These are phyloP conservation scores for Bathynomus jamesi DNA, from an alignment of 1,140 invertebrate genomes.

Conservation along the genomic window DNA sequence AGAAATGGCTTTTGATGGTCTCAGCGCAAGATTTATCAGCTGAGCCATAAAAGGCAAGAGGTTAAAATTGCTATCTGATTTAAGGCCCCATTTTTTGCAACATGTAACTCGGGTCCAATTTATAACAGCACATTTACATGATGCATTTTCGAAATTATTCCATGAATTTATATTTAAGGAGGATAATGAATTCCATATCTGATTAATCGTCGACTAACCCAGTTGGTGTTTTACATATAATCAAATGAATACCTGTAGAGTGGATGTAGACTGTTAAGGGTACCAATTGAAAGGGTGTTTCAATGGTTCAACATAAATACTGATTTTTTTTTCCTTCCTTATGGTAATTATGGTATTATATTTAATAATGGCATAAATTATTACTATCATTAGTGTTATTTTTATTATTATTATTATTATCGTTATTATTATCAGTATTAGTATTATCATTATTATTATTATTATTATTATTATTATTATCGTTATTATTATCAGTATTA, in stretches of 20 bases:
- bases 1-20: too few relatives aligned
- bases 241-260: too few relatives aligned
- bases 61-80: neutral
- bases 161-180: too few relatives aligned
- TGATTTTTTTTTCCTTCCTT: neutral
- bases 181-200: too few relatives aligned
- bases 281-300: too few relatives aligned
- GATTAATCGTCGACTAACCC: too few relatives aligned
- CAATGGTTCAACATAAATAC: too few relatives aligned
- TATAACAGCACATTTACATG: neutral
- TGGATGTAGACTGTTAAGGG: too few relatives aligned
- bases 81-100: neutral
- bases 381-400: neutral
- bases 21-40: neutral
- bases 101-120: neutral
- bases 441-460: conserved; percentile 6
- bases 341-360: neutral
- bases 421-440: conserved; percentile 1
- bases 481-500: neutral
- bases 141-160: neutral
- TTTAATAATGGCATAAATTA: neutral
- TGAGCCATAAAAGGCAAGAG: neutral
- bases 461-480: conserved; percentile 4
- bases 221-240: too few relatives aligned
- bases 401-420: conserved; percentile 6